Base-by-base conservation (phyloP, 2,888 invertebrate species). In the Metalampra italica region DNA sequence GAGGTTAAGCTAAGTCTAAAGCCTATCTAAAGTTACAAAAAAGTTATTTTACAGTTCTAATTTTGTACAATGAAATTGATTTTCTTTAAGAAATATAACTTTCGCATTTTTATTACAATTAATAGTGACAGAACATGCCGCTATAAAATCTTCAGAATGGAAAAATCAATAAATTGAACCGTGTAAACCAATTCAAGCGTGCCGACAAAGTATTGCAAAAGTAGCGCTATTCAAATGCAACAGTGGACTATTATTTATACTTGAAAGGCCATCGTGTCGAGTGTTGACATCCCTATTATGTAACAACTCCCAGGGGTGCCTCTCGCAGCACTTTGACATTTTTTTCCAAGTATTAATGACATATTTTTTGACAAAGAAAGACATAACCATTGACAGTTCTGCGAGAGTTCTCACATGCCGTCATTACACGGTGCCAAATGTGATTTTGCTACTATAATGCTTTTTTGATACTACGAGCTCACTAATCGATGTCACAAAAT, bases 221-320 rank as follows among this genome's bases (percentile, higher is more conserved):
- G 68, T 75, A 59, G 66, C 60, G 65, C 72, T 62, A 78, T 76
- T 76, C 71, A 75, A 66, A 69, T 70, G 55, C 55, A 60, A 67
- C 66, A 62, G 56, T 64, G 59, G 54, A 66, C 77, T 75, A 85
- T 87, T 86, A 87, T 89, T 88, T 87, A 86, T 78, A 85, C 82
- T 81, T 72, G 69, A 79, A 76, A 78, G 78, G 71, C 76, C 66
- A 74, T 74, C 73, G 64, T 55, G 62, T 75, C 62, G 74, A 86
- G 88, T 89, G 89, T 87, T 87, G 88, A 88, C 89, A 85, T 69
- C 75, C 70, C 84, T 79, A 86, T 86, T 86, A 86, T 85, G 77
- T 75, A 78, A 80, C 83, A 79, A 70, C 78, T 82, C 84, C 64
- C 79, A 68, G 78, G 88, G 86, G 88, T 76, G 79, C 74, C 73